Evolutionary conservation across 2,888 invertebrate genomes (phyloP), one percentile per base, ranked within the genome.

Genomic region (Lamproptera curius): DNA sequence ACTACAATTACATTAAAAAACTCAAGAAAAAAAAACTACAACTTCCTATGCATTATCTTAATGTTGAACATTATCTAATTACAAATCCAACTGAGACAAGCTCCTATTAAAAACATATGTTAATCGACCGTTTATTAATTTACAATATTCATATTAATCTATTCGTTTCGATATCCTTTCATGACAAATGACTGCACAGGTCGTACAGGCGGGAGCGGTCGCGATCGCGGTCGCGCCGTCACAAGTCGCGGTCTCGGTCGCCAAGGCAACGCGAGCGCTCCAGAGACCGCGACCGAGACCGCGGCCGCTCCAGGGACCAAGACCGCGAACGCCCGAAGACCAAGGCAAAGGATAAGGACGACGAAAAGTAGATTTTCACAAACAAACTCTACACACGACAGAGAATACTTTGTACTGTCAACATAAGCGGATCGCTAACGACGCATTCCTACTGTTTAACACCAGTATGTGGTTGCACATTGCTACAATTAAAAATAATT

Each of bases 201-300:
- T 92, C 92, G 3, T 91, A 92, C 65, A 82, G 92, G 46, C 84
- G 92, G 11, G 92, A 92, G 51, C 85, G 92, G 47, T 92, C 92
- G n/a, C 87, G 92, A 9, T 92, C 92, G 8, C 82, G 91, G 46
- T 91, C 92, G 1, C 88, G 90, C 2, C 87, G 93, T 47, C 93
- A 93, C 73, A 92, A 93, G 68, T 93, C 93, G 1, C 85, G 93
- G 37, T 93, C 93, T 2, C 89, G 92, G 23, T 93, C 93, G 62
- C 93, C 93, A 36, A 90, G 91, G 50, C 67, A 53, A 38, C 72
- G 79, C 15, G 77, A 77, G 26, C 74, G 76, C 6, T 68, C 69
- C n/a, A 69, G 78, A 9, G 73, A 65, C 15, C 59, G 75, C 1
- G 74, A 73, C 0, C 77, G 89, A 37, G 82, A 80, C 6, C 70